phyloP scores from a whole-genome alignment of 2,113 vertebrate genomes.

The Athene noctua region DNA sequence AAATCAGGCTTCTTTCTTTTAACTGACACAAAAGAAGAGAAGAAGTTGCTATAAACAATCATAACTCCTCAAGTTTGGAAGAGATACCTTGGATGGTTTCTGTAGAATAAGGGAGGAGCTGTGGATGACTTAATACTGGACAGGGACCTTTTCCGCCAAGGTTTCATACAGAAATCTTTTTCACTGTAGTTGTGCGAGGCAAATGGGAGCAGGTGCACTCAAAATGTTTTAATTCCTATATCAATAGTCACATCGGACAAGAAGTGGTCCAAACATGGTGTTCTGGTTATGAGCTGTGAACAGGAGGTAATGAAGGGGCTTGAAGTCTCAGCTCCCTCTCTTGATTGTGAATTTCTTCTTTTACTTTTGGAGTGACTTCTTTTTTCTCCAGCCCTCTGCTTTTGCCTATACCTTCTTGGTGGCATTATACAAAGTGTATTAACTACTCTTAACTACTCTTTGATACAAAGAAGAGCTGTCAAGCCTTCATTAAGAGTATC shows the following conservation, averaged over 20 bases:
- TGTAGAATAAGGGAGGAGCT: neutral
- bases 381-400: neutral
- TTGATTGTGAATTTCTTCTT: neutral
- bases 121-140: neutral
- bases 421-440: neutral
- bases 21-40: neutral
- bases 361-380: neutral
- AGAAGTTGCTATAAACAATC: neutral
- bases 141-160: neutral
- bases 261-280: neutral
- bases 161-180: neutral
- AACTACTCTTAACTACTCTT: neutral
- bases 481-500: neutral
- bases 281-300: neutral
- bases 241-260: neutral
- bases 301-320: neutral
- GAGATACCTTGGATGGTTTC: neutral
- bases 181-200: neutral
- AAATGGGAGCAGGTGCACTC: neutral
- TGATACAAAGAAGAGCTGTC: neutral
- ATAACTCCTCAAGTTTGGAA: neutral
- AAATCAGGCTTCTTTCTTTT: neutral
- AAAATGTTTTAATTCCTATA: neutral
- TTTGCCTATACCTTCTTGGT: neutral
- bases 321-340: neutral